Evolutionary conservation across 2,113 vertebrate genomes (phyloP).

Genomic region (Epinephelus cyanopodus): DNA sequence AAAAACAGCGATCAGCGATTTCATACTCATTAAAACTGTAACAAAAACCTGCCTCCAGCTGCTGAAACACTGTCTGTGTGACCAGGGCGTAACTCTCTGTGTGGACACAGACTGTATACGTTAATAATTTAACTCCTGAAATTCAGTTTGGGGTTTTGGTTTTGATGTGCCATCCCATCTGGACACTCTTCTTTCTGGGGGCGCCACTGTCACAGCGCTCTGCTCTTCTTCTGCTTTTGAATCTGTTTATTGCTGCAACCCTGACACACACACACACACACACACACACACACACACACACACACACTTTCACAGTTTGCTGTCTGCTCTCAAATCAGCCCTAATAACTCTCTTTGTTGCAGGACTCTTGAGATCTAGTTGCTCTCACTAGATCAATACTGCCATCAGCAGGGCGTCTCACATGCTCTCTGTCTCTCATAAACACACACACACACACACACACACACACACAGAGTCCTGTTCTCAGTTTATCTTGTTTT

Average conservation of each 20-base stretch:
- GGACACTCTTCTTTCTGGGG: too few species aligned
- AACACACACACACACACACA: neutral
- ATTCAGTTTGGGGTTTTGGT: too few species aligned
- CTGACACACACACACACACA: slow-evolving; percentile 4
- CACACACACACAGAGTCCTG: neutral
- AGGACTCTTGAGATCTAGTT: slow-evolving; percentile 61
- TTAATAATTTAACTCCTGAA: too few species aligned
- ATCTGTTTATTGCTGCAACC: slow-evolving; percentile 23
- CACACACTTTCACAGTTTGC: slow-evolving; percentile 6
- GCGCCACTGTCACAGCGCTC: neutral
- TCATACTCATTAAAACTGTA: too few species aligned
- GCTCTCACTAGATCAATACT: slow-evolving; percentile 65
- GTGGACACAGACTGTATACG: too few species aligned
- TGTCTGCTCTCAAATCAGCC: slow-evolving; percentile 43
- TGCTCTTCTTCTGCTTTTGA: slow-evolving; percentile 7
- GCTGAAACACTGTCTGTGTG: too few species aligned
- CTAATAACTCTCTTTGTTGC: slow-evolving; percentile 64
- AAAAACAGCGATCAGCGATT: too few species aligned
- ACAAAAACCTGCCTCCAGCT: too few species aligned
- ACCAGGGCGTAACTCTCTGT: too few species aligned
- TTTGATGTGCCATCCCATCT: too few species aligned
- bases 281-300: slow-evolving; percentile 18
- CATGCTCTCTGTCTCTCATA: neutral
- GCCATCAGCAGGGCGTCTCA: slow-evolving; percentile 49
- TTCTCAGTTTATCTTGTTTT: slow-evolving; percentile 9